These are phyloP conservation scores for Erpornis zantholeuca DNA, from an alignment of 2,113 vertebrate genomes.

Conservation along the genomic window DNA sequence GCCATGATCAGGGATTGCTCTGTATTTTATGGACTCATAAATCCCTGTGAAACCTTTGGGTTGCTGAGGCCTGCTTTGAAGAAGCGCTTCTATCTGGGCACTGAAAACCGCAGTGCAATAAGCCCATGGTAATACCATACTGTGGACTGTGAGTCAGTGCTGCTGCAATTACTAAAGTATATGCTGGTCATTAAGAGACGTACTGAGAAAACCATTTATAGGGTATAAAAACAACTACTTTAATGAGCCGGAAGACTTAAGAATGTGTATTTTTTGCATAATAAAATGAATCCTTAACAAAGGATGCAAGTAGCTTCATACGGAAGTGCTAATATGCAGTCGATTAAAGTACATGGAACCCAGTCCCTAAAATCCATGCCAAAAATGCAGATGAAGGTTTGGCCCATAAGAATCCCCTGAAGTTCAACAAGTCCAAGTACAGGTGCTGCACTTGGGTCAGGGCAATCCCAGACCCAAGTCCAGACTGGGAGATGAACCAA, in stretches of 20 bases:
- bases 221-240: background rate
- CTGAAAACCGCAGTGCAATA: background rate
- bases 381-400: background rate
- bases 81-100: background rate
- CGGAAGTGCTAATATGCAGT: background rate
- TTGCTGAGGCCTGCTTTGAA: background rate
- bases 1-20: background rate
- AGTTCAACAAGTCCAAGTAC: background rate
- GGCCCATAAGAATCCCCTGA: background rate
- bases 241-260: background rate
- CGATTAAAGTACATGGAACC: background rate
- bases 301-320: background rate
- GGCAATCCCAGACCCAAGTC: background rate
- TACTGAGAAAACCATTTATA: background rate
- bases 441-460: background rate
- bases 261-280: background rate
- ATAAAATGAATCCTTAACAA: background rate
- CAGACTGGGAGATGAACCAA: background rate
- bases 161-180: background rate
- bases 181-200: background rate
- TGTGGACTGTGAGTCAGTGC: background rate
- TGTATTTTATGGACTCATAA: background rate
- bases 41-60: background rate
- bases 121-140: background rate
- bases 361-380: background rate